Conservation (phyloP, 2,797 vertebrate genomes). For the Eurystomus glaucurus region DNA sequence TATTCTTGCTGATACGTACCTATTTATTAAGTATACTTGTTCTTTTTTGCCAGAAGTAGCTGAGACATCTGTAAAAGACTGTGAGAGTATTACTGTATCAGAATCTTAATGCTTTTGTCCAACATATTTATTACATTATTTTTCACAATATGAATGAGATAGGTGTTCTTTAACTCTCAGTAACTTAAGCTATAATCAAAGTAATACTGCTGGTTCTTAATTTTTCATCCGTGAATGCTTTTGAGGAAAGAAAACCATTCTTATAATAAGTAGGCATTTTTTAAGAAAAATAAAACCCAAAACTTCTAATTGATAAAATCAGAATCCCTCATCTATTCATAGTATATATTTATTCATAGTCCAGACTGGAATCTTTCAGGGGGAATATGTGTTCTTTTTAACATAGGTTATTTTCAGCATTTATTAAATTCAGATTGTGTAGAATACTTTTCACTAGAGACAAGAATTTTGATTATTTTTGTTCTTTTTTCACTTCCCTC, state of each 20-base stretch:
- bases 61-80: background rate
- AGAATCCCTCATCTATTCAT: background rate
- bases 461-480: slow-evolving; percentile 42
- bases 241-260: background rate
- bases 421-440: slow-evolving; percentile 31
- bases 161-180: background rate
- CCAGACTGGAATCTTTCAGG: accelerated
- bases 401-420: background rate
- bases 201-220: background rate
- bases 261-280: background rate
- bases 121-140: background rate
- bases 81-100: background rate
- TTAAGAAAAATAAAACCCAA: background rate
- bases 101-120: background rate
- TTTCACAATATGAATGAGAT: background rate
- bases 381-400: background rate
- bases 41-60: background rate
- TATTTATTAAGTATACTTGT: background rate
- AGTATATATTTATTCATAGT: background rate
- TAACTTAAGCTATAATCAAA: background rate
- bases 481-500: background rate
- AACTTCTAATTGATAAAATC: background rate
- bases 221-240: background rate
- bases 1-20: background rate
- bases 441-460: slow-evolving; percentile 31